Evolutionary conservation across 2,888 invertebrate genomes (phyloP).

Genomic region (Platycnemis pennipes): DNA sequence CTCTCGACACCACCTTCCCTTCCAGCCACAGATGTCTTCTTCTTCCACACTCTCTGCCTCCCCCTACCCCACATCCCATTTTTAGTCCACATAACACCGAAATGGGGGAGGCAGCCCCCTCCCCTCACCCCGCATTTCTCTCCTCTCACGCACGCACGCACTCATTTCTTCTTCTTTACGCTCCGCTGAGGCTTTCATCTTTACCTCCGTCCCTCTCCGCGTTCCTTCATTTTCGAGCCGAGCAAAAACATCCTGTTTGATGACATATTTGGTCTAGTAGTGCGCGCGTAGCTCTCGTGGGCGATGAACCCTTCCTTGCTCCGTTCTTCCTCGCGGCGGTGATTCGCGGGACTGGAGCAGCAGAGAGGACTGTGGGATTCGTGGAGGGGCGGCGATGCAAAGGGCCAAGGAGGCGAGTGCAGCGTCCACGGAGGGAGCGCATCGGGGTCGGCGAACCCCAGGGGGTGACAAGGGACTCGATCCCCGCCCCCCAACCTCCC

Average conservation of each 20-base stretch:
- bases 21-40: not conserved
- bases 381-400: not conserved
- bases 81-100: not conserved
- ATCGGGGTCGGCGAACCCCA: slow-evolving; percentile 12
- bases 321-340: not conserved
- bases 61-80: not conserved
- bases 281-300: not conserved
- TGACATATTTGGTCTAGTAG: slow-evolving; percentile 60
- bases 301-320: slow-evolving; percentile 18
- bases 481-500: no score
- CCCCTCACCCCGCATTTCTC: not conserved
- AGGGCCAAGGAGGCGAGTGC: not conserved
- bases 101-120: no score
- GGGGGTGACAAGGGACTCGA: not conserved
- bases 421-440: not conserved
- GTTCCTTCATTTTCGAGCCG: not conserved
- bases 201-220: not conserved
- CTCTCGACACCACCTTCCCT: not conserved
- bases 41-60: not conserved
- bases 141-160: no score
- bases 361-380: not conserved
- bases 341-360: not conserved
- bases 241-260: slow-evolving; percentile 41
- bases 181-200: not conserved
- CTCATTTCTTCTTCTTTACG: not conserved